These are phyloP conservation scores for Calosoma granatense DNA, from an alignment of 1,140 invertebrate species.

Conservation along the genomic window DNA sequence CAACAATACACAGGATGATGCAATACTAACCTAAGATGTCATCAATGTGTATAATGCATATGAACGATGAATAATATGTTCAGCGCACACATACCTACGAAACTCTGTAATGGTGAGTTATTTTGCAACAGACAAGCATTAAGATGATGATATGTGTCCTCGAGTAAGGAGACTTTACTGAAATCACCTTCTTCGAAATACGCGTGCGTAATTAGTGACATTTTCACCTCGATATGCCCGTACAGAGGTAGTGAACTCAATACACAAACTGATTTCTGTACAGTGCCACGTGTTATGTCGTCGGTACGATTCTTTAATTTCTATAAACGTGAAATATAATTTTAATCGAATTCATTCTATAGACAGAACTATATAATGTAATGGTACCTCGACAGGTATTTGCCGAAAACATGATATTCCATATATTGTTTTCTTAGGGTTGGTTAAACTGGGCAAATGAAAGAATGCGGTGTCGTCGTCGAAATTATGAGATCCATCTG, in stretches of 20 bases:
- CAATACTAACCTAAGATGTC: no score
- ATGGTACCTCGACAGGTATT: conserved; percentile 83
- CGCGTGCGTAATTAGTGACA: conserved; percentile 90
- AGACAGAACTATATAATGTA: background rate
- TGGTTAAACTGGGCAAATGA: conserved; percentile 79
- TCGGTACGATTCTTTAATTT: conserved; percentile 87
- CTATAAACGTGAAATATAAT: conserved; percentile 40
- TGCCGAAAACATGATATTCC: conserved; percentile 97
- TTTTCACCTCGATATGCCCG: conserved; percentile 89
- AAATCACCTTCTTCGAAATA: conserved; percentile 96
- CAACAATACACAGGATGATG: conserved; percentile 26
- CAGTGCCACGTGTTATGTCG: conserved; percentile 92
- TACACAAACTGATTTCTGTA: conserved; percentile 90
- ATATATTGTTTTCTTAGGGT: conserved; percentile 79
- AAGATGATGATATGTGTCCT: conserved; percentile 88
- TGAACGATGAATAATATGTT: no score
- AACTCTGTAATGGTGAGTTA: conserved; percentile 59
- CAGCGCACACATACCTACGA: conserved; percentile 75
- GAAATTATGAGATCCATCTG: conserved; percentile 97
- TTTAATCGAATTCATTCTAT: background rate
- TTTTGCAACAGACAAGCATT: conserved; percentile 73
- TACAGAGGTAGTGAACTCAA: conserved; percentile 81
- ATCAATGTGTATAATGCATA: no score
- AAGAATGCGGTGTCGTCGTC: conserved; percentile 94
- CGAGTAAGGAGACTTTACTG: conserved; percentile 76